Base-by-base conservation (phyloP, 2,888 invertebrate genomes). In the Galeruca laticollis region DNA sequence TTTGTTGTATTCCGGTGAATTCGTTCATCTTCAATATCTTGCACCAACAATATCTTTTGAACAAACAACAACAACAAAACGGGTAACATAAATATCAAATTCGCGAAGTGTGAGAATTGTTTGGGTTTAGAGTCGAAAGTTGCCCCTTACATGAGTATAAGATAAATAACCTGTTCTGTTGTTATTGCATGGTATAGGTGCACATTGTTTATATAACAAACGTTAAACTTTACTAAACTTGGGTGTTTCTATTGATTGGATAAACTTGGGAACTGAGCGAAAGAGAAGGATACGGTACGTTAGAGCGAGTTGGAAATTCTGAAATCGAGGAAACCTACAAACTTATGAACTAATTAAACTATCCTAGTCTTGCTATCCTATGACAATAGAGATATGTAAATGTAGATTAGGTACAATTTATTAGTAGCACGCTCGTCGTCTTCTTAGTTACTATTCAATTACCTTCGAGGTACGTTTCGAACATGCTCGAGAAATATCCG, bases 291-390 rank as follows among this genome's bases (percentile, higher is more conserved):
- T 40, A 15, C 10, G 31, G 60, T 9, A 33, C 43, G 20, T 31
- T 13, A 35, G 59, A 70, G 43, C 43, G 57, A 61, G 60, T 47
- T 4, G 10, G 79, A 78, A 33, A 35, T 11, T 33, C 33, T 11
- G 78, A 79, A 80, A 80, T 81, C 79, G 80, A 80, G 80, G 83
- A 81, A 82, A 83, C 81, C 82, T 82, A 81, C 82, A 80, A 84
- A 85, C 84, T 85, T 84, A 84, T 83, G 81, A 85, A 85, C 84
- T 85, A 85, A 85, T 85, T 85, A 84, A 85, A 85, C 84, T 84
- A 84, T 84, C 82, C 82, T 80, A 80, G 79, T 82, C 80, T 82
- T 82, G 81, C 82, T 82, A 81, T 82, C 83, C 82, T 82, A 83
- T 80, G 83, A 84, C 84, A 84, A 84, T 84, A 84, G 82, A 83